phyloP scores from a whole-genome alignment of 1,140 invertebrate genomes.

The Pseudoatta argentina region DNA sequence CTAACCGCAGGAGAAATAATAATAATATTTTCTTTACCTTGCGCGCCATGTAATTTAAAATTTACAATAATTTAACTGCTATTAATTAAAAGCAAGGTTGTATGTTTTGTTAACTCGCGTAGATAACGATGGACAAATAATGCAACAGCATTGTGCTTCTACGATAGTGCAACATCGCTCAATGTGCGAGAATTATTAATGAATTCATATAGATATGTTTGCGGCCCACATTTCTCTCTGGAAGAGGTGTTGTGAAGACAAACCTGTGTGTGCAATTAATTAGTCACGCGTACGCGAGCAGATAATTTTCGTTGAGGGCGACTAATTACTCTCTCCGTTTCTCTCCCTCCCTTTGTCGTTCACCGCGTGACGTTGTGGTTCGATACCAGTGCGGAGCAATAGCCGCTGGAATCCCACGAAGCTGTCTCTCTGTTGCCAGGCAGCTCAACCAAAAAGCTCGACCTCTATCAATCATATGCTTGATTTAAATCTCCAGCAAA shows the following conservation, averaged over 20 bases:
- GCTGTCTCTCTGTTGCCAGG: constrained; percentile 1
- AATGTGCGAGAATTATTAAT: constrained; percentile 40
- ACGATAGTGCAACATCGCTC: not conserved
- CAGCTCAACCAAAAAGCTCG: constrained; percentile 41
- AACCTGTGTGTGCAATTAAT: constrained; percentile 62
- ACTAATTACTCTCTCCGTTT: constrained; percentile 67
- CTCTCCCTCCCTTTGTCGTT: constrained; percentile 66
- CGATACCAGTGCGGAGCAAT: constrained; percentile 66
- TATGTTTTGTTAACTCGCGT: not conserved
- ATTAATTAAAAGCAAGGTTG: constrained; percentile 14
- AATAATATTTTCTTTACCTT: not conserved
- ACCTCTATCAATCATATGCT: constrained; percentile 70
- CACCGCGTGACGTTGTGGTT: constrained; percentile 68
- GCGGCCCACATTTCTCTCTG: not conserved
- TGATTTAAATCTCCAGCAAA: constrained; percentile 46
- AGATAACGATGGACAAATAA: not conserved
- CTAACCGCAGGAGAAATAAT: not conserved
- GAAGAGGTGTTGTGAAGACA: constrained; percentile 33
- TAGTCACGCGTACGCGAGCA: constrained; percentile 60
- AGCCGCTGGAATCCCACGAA: constrained; percentile 67
- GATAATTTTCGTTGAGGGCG: constrained; percentile 52
- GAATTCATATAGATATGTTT: not conserved
- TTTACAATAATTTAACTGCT: not conserved
- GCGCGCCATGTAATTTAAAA: not conserved
- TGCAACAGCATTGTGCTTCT: not conserved